Percentiles rank a stretch among this genome's conserved stretches.
Evolutionary conservation across 2,113 vertebrate species (phyloP).

Genomic region (Pteruthius melanotis): DNA sequence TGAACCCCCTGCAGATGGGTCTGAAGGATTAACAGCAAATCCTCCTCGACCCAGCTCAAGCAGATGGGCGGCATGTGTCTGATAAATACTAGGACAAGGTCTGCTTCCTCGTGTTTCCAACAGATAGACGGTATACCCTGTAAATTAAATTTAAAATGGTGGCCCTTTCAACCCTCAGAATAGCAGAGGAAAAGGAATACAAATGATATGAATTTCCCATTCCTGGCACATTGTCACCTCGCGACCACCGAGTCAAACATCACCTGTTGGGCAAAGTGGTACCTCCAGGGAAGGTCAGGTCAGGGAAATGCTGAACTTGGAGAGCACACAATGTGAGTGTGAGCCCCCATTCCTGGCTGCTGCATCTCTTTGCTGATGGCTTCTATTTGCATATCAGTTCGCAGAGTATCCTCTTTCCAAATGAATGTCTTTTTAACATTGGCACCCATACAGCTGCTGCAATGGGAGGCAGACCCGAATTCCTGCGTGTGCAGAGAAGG

Average conservation of each 20-base stretch:
- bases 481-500: neutral
- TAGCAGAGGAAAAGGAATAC: slow-evolving; percentile 70
- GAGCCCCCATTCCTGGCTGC: neutral
- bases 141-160: slow-evolving; percentile 82
- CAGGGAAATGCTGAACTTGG: neutral
- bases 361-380: neutral
- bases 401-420: slow-evolving; percentile 23
- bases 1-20: slow-evolving; percentile 91
- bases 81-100: slow-evolving; percentile 81
- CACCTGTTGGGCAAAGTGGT: slow-evolving; percentile 66
- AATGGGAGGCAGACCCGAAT: neutral
- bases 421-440: neutral
- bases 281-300: slow-evolving; percentile 45
- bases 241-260: slow-evolving; percentile 50
- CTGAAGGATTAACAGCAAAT: slow-evolving; percentile 94
- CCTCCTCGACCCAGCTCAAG: slow-evolving; percentile 83
- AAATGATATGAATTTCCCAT: slow-evolving; percentile 76
- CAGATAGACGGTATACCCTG: slow-evolving; percentile 78
- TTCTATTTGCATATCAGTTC: slow-evolving; percentile 20
- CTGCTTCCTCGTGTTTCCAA: slow-evolving; percentile 78
- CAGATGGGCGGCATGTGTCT: slow-evolving; percentile 93
- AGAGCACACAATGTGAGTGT: neutral
- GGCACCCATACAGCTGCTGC: neutral
- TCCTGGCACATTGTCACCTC: slow-evolving; percentile 66
- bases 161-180: slow-evolving; percentile 74